Evolutionary conservation across 2,113 vertebrate genomes (phyloP), one percentile per base, ranked within the genome.

Genomic region (Carlito syrichta): DNA sequence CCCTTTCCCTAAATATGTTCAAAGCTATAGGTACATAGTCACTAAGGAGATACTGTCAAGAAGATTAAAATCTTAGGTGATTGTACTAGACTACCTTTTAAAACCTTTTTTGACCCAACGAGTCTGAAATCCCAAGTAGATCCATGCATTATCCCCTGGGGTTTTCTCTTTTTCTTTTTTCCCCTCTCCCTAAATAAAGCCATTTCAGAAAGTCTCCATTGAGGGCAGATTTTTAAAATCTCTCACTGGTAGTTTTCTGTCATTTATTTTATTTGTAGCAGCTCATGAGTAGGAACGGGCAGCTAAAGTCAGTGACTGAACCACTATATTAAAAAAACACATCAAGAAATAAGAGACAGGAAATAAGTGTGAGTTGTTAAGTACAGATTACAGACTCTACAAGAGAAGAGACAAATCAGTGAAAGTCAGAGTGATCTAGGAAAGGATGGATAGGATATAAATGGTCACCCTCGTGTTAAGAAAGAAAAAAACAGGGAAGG

Each of bases 31-130:
- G 66, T 45, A 94, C 40, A 91, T 78, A 89, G 88, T 90, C 62
- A 95, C 78, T 60, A 84, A 90, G 50, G 56, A 89, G 79, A 84
- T 87, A n/a, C 22, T 68, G 6, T 62, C 13, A 30, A 89, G 63
- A 91, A 22, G 73, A 91, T 89, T 97, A 85, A 89, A 97, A 79
- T 95, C 38, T 73, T 89, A 78, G 6, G 48, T 86, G 54, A 89
- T 23, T 83, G 7, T 45, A 74, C 40, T 45, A 78, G 40, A 79
- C 22, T 62, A 43, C 38, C 32, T 83, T 94, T 95, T 45, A 92
- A 96, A 90, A 27, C 0, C 38, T 25, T 38, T n/a, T 84, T 79
- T 85, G 30, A 58, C 68, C 32, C 45, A 87, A 95, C 91, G 60
- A 94, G 17, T 60, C 71, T 91, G 56, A 83, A 71, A 78, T 85